Evolutionary conservation across 2,113 vertebrate species (phyloP).

Genomic region (Lepidothrix coronata): DNA sequence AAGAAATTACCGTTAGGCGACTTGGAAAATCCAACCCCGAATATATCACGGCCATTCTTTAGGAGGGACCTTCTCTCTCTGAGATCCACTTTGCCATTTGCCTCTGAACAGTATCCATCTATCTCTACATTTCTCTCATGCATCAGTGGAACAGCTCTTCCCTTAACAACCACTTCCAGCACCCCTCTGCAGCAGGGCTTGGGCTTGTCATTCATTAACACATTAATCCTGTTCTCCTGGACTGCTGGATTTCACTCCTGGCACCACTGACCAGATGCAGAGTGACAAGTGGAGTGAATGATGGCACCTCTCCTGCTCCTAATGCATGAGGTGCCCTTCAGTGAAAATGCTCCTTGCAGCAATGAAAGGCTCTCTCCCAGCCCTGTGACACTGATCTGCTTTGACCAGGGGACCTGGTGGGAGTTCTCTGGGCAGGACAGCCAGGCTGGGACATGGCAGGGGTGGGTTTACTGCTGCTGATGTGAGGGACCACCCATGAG

Average conservation of each 20-base stretch:
- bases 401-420: neutral
- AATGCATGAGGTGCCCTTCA: slow-evolving; percentile 7
- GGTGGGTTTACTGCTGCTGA: neutral
- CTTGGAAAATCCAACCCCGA: slow-evolving; percentile 21
- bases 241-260: slow-evolving; percentile 2
- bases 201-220: neutral
- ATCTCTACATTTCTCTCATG: neutral
- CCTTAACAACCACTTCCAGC: neutral
- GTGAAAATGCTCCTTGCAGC: neutral
- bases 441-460: neutral
- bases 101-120: neutral
- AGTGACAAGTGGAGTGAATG: slow-evolving; percentile 28
- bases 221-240: neutral
- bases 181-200: neutral
- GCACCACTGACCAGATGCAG: neutral
- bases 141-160: neutral
- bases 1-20: neutral
- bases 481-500: neutral
- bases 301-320: slow-evolving; percentile 6
- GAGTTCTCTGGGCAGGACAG: neutral
- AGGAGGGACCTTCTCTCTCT: neutral
- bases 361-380: neutral
- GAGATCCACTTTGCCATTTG: neutral
- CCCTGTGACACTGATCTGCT: neutral
- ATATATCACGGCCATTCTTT: neutral